These are phyloP conservation scores for Erpornis zantholeuca DNA, from an alignment of 2,113 vertebrate species.

Conservation along the genomic window DNA sequence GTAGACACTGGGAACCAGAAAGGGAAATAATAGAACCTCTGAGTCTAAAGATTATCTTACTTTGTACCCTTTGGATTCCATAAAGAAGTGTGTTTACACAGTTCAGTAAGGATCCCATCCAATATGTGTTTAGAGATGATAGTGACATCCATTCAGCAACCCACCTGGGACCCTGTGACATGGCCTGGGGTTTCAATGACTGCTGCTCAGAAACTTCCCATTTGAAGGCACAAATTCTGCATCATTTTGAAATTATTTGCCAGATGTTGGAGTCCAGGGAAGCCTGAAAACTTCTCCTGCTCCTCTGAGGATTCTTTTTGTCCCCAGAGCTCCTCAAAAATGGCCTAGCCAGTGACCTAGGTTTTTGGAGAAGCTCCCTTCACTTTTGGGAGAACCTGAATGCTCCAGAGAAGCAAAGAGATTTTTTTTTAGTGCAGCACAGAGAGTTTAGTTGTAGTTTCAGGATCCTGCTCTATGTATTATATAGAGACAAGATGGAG, in stretches of 20 bases:
- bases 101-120: background rate
- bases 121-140: background rate
- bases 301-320: too few relatives aligned
- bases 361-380: too few relatives aligned
- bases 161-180: background rate
- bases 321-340: too few relatives aligned
- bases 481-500: too few relatives aligned
- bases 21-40: background rate
- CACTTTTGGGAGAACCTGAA: too few relatives aligned
- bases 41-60: background rate
- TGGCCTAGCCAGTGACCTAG: too few relatives aligned
- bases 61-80: background rate
- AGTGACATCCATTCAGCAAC: background rate
- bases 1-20: background rate
- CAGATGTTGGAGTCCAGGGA: too few relatives aligned
- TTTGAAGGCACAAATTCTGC: background rate
- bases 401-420: too few relatives aligned
- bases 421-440: too few relatives aligned
- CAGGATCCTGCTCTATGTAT: too few relatives aligned
- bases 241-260: background rate
- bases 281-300: too few relatives aligned
- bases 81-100: background rate
- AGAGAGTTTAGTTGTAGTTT: too few relatives aligned
- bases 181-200: background rate
- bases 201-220: background rate